Conservation (phyloP, 2,113 vertebrate species). For the Oncorhynchus gorbuscha region DNA sequence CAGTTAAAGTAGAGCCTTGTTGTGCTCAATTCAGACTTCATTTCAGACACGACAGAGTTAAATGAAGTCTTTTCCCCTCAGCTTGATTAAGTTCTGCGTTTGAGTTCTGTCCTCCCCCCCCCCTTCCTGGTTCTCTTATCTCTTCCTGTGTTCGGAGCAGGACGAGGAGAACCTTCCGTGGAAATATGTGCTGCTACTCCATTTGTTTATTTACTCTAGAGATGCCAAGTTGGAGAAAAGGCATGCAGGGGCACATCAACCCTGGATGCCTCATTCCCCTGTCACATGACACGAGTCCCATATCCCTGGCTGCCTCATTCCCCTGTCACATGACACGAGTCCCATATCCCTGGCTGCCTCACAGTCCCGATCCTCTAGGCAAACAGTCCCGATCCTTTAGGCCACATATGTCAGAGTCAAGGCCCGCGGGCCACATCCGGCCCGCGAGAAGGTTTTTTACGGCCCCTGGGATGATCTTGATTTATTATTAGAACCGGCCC, state of each 20-base stretch:
- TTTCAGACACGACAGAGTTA: too few relatives aligned
- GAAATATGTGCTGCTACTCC: slow-evolving; percentile 45
- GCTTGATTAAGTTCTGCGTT: too few relatives aligned
- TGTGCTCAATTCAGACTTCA: too few relatives aligned
- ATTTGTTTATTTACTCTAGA: slow-evolving; percentile 59
- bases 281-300: not conserved
- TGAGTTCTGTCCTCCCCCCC: slow-evolving; percentile 19
- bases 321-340: not conserved
- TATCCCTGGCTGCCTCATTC: not conserved
- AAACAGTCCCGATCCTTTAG: too few relatives aligned
- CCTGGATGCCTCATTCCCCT: not conserved
- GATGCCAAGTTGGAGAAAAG: slow-evolving; percentile 59
- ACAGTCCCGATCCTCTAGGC: not conserved
- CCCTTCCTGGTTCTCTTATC: slow-evolving; percentile 41
- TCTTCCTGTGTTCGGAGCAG: slow-evolving; percentile 36
- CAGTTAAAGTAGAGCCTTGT: too few relatives aligned
- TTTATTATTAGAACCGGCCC: too few relatives aligned
- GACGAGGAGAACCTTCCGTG: slow-evolving; percentile 24
- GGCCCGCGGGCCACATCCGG: too few relatives aligned
- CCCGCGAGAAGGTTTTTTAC: too few relatives aligned
- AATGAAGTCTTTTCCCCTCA: too few relatives aligned
- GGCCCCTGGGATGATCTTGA: too few relatives aligned
- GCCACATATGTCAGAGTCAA: too few relatives aligned
- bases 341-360: not conserved
- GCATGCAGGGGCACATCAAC: not conserved